These are phyloP conservation scores for Enteromius viviparus DNA, from an alignment of 2,797 vertebrate species.

Conservation along the genomic window DNA sequence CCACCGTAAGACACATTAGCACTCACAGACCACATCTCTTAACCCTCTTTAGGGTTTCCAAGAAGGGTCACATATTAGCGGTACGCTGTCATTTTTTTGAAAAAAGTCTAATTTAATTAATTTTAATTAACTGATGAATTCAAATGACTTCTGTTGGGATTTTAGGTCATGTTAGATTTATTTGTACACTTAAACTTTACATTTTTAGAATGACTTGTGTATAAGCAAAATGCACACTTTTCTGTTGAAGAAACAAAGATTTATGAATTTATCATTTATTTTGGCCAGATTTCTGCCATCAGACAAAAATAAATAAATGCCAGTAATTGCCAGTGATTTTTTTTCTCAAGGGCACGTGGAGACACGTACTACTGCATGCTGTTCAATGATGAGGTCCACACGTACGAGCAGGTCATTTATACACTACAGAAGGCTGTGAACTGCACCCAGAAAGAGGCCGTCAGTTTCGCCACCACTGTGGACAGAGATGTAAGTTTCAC, in stretches of 20 bases:
- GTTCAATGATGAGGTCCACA: constrained; percentile 98
- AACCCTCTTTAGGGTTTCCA: background rate
- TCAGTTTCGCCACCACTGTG: constrained; percentile 94
- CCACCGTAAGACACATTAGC: constrained; percentile 75
- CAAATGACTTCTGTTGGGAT: too few species aligned
- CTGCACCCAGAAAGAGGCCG: constrained; percentile 95
- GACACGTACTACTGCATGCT: constrained; percentile 96
- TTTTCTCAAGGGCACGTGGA: constrained; percentile 78
- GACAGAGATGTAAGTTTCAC: constrained; percentile 91
- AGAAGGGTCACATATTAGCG: background rate
- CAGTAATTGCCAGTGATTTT: background rate
- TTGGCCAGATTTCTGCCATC: background rate
- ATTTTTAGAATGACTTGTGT: too few species aligned
- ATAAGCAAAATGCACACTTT: too few species aligned
- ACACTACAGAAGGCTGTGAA: constrained; percentile 96
- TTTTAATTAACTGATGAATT: too few species aligned
- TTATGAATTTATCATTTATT: too few species aligned
- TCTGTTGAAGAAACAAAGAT: too few species aligned
- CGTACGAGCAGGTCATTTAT: constrained; percentile 98
- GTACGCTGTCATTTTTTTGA: too few species aligned
- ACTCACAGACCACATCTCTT: background rate
- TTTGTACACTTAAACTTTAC: too few species aligned
- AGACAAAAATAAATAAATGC: too few species aligned
- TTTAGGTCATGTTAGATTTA: too few species aligned
- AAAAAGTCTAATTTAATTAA: too few species aligned